Evolutionary conservation across 2,888 invertebrate species (phyloP), one percentile per base, ranked within the genome.

Genomic region (Thelaira solivaga): DNA sequence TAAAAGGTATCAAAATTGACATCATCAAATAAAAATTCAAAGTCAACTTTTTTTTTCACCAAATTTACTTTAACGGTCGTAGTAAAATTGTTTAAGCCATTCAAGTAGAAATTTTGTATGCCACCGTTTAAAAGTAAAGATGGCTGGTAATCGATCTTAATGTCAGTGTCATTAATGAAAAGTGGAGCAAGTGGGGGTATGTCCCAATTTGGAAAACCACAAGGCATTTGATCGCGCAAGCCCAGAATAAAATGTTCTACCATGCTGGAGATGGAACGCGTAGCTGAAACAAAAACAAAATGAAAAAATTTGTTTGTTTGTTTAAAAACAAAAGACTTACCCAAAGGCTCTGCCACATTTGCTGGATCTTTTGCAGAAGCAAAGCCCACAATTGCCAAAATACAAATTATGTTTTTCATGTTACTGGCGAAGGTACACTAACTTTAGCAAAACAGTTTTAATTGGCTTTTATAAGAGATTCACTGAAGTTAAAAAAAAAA

Each of bases 131-230:
- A 49, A 7, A 82, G 82, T 24, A 83, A 6, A 2, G 64, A 62
- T 0, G 65, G 18, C n/a, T n/a, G n/a, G 3, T 81, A 82, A 13
- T 86, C 74, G 65, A 86, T 82, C 29, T 84, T 49, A 4, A 88
- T 45, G 16, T 84, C 72, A 55, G 82, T 71, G 73, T 88, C 83
- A 2, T 79, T 41, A 41, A 86, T 80, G 47, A 82, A 80, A 0
- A 86, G 55, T 1, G 88, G 88, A n/a, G 87, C 86, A 26, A 88
- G 11, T 74, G 86, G 85, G 2, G 88, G 88, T 57, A 88, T 80
- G 34, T 86, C 86, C 26, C 81, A 0, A 0, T 59, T 78, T 36
- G 85, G 81, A 34, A 85, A 87, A 49, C 88, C 88, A 13, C 88
- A 88, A 4, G 88, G 86, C 86, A 88, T 86, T 77, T 87, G 83